Evolutionary conservation across 2,888 invertebrate species (phyloP).

Genomic region (Strigamia maritima): DNA sequence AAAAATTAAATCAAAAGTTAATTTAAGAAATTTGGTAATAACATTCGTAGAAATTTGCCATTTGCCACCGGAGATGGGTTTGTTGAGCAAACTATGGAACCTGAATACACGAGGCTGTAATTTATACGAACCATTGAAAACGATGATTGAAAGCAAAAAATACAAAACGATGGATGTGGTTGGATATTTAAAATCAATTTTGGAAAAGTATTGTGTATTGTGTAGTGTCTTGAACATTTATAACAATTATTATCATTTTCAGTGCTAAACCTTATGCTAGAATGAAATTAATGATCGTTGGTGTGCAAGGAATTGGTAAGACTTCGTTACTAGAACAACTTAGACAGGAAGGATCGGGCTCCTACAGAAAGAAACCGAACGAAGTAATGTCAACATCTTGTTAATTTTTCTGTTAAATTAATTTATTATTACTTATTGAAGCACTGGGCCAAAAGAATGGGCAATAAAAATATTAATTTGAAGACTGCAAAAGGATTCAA

Average conservation of each 20-base stretch:
- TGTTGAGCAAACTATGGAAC: conserved; percentile 93
- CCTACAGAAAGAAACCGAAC: conserved; percentile 67
- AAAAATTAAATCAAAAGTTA: background rate
- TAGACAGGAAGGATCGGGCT: conserved; percentile 76
- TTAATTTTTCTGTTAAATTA: background rate
- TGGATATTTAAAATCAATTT: conserved; percentile 76
- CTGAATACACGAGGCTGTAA: conserved; percentile 86
- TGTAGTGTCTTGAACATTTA: background rate
- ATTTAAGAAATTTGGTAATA: conserved; percentile 38
- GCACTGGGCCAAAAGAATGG: conserved; percentile 95
- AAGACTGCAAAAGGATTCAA: conserved; percentile 73
- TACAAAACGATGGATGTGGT: conserved; percentile 92
- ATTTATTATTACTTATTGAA: too few relatives aligned
- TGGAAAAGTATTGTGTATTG: conserved; percentile 54
- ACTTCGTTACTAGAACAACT: conserved; percentile 86
- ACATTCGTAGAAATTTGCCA: conserved; percentile 67
- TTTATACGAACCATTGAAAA: conserved; percentile 79
- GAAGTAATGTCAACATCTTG: conserved; percentile 55
- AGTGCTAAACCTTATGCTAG: conserved; percentile 85
- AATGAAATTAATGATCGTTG: conserved; percentile 95
- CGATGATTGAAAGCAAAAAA: conserved; percentile 87
- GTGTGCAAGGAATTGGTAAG: conserved; percentile 70
- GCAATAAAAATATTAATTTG: conserved; percentile 75
- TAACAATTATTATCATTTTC: background rate
- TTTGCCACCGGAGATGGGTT: conserved; percentile 91